Evolutionary conservation across 1,140 invertebrate species (phyloP), one percentile per base, ranked within the genome.

Genomic region (Aphaenogaster rudis): DNA sequence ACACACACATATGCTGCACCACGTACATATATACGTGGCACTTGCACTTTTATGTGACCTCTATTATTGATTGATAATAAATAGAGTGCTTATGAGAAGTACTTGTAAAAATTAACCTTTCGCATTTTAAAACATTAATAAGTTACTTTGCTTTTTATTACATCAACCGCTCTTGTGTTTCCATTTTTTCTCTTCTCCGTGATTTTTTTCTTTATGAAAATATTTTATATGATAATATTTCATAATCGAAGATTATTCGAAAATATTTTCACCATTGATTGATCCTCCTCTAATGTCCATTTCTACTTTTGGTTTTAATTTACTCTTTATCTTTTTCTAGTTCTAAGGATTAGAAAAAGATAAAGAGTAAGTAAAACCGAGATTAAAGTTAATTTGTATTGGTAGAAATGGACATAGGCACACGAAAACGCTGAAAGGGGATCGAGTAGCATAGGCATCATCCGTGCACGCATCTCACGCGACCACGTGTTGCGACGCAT

Each of bases 401-500:
- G 28, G 28, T 28, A 28, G 28, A 28, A 28, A 28, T 28, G 28
- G 28, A 28, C 28, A 28, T 28, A 28, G 28, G 28, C 28, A 28
- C 28, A 28, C 13, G 13, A 15, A 36, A 36, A 2, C n/a, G 17
- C 7, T 9, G 63, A 69, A 28, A 28, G n/a, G 21, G 48, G 9
- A 45, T 69, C 39, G 21, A 21, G 45, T 72, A 72, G 33, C 0
- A 28, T 28, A 33, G 21, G 33, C 21, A 33, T 77, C 7, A 57
- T 45, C 7, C 21, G 5, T 15, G 52, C n/a, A 17, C 11, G 36
- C 28, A 15, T 79, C 45, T 36, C 17, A 48, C n/a, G 45, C 17
- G 33, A 80, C 45, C 77, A 80, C 77, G 77, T 66, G 61, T 28
- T 28, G 28, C 28, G 36, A 21, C 54, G 61, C n/a, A 33, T 28